Percentiles rank a stretch among this genome's conserved stretches.
Conservation (phyloP, 2,888 invertebrate species). For the Heliconius aoede region DNA sequence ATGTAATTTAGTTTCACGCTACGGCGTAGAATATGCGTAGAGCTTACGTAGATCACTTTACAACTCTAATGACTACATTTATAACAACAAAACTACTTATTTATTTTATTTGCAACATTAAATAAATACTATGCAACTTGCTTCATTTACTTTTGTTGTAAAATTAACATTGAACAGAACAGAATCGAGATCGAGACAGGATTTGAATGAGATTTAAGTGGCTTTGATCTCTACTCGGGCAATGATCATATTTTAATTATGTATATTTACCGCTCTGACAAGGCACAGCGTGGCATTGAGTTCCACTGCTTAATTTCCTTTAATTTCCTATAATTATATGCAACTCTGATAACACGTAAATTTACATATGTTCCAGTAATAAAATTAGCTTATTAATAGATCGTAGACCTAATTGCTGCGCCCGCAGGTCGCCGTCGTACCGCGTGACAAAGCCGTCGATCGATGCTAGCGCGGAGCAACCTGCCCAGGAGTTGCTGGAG, state of each 20-base stretch:
- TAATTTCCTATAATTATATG: no score
- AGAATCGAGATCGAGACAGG: no score
- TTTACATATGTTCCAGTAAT: constrained; percentile 5
- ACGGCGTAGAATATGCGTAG: constrained; percentile 32
- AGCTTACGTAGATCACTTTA: neutral
- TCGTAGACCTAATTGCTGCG: constrained; percentile 74
- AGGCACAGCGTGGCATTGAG: no score
- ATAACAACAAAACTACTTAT: neutral
- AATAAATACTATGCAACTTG: no score
- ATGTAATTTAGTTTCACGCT: neutral
- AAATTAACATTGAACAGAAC: no score
- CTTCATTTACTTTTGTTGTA: no score
- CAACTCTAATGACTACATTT: neutral
- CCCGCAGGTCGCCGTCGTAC: constrained; percentile 86
- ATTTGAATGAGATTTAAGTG: no score
- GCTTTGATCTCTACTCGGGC: no score
- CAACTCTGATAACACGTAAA: neutral
- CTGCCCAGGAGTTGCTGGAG: constrained; percentile 62
- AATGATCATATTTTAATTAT: no score
- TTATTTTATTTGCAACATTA: neutral
- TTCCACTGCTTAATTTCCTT: no score
- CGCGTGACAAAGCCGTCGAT: constrained; percentile 82
- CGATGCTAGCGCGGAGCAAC: constrained; percentile 66
- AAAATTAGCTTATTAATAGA: constrained; percentile 50
- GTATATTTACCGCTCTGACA: no score